Base-by-base conservation (phyloP, 2,113 vertebrate genomes). In the Ginglymostoma cirratum region DNA sequence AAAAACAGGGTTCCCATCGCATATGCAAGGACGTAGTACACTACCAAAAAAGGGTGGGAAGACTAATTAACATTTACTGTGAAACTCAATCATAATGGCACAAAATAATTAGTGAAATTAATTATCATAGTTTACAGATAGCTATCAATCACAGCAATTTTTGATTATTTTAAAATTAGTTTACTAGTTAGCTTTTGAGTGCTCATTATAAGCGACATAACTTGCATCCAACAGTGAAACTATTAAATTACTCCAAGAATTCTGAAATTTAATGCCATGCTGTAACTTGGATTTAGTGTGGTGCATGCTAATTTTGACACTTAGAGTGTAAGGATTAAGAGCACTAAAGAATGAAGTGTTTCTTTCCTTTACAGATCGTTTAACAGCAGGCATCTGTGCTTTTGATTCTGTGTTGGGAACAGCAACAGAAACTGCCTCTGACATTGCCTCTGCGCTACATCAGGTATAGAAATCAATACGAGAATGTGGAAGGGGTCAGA, bases 371-470 rank as follows among this genome's bases (percentile, higher is more conserved):
- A 38, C 38, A n/a, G 34, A 66, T 92, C 55, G n/a, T 66, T 92
- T 92, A 92, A 92, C 61, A 66, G 89, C n/a, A 92, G 61, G 61
- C 61, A 38, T 66, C 66, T 34, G 21, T 65, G 55, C 61, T 66
- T 93, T 93, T 66, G 89, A 66, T 93, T 38, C 34, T 6, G 61
- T 65, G 55, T 65, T n/a, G 34, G 61, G 61, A 66, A 61, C 61
- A 93, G 89, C 61, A 66, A 66, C 38, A 38, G 61, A 93, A 38
- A 38, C 34, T 93, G 61, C 89, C 61, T 21, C 61, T 93, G 89
- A 90, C n/a, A 66, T 66, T 93, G 89, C 55, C 89, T 93, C 89
- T 93, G 89, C 42, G 89, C 34, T 93, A 38, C 55, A 93, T 93
- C 89, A 93, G 66, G 34, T 93, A 67, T 21, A 66, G 89, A 90